Conservation (phyloP, 2,888 invertebrate species). For the Ephialtes manifestator region DNA sequence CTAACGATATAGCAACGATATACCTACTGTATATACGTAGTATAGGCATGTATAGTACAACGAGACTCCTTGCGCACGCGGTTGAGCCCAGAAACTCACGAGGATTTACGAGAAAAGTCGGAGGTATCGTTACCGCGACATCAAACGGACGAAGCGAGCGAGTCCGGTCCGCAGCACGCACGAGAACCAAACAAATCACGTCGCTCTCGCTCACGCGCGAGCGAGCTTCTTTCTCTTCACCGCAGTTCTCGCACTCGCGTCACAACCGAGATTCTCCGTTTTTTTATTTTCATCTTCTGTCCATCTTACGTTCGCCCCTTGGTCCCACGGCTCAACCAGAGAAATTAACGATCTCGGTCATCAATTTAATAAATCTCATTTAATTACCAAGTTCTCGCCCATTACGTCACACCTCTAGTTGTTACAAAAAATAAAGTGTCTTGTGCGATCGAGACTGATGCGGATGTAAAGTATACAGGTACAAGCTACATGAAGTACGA, state of each 20-base stretch:
- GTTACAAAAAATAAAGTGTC: conserved; percentile 28
- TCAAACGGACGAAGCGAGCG: conserved; percentile 73
- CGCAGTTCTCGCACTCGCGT: conserved; percentile 57
- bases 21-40: conserved; percentile 16
- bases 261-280: conserved; percentile 49
- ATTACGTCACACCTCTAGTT: conserved; percentile 44
- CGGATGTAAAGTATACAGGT: not conserved
- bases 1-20: conserved; percentile 11
- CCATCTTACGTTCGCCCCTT: conserved; percentile 17
- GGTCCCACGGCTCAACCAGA: conserved; percentile 38
- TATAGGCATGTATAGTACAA: conserved; percentile 25
- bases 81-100: conserved; percentile 61
- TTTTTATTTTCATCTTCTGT: conserved; percentile 29
- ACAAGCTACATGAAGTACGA: not conserved
- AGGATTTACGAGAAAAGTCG: conserved; percentile 80
- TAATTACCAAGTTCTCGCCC: conserved; percentile 37
- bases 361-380: conserved; percentile 56
- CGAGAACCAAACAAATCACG: conserved; percentile 76
- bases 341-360: conserved; percentile 35
- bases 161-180: conserved; percentile 61
- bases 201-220: conserved; percentile 54
- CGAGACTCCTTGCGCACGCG: conserved; percentile 64
- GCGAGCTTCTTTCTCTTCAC: conserved; percentile 30
- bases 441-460: conserved; percentile 23
- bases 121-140: conserved; percentile 76